Evolutionary conservation across 2,113 vertebrate genomes (phyloP).

Genomic region (Aphyosemion australe): DNA sequence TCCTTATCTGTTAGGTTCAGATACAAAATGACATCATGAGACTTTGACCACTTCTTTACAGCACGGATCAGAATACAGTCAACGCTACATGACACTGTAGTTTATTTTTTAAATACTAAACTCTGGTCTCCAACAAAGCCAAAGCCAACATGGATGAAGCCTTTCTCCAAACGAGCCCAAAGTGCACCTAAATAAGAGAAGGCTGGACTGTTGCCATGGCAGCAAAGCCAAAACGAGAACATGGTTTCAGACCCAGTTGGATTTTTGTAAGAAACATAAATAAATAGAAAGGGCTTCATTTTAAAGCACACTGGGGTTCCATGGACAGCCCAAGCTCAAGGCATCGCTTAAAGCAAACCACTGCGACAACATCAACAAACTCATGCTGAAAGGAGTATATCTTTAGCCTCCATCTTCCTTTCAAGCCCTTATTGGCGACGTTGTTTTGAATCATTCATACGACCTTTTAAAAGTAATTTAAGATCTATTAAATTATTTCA

Average conservation of each 20-base stretch:
- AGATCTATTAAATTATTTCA: too few relatives aligned
- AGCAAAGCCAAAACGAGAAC: slow-evolving; percentile 61
- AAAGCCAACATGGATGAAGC: slow-evolving; percentile 41
- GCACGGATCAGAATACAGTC: too few relatives aligned
- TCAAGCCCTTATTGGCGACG: slow-evolving; percentile 18
- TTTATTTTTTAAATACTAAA: too few relatives aligned
- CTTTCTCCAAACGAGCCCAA: slow-evolving; percentile 30
- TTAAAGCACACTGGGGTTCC: slow-evolving; percentile 64
- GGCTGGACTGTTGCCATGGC: slow-evolving; percentile 30
- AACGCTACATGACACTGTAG: too few relatives aligned
- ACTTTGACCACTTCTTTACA: too few relatives aligned
- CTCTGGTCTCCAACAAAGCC: neutral
- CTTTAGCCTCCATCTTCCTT: slow-evolving; percentile 37
- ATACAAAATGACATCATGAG: too few relatives aligned
- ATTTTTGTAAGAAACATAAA: slow-evolving; percentile 69
- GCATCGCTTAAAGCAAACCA: slow-evolving; percentile 29
- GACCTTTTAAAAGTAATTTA: slow-evolving; percentile 15
- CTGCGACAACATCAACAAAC: slow-evolving; percentile 48
- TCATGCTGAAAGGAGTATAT: slow-evolving; percentile 17
- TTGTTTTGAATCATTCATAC: neutral
- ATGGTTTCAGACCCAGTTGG: slow-evolving; percentile 55
- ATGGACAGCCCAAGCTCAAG: slow-evolving; percentile 39
- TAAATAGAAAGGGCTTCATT: slow-evolving; percentile 71
- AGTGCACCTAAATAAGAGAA: slow-evolving; percentile 31
- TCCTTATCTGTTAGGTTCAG: too few relatives aligned